A percentile compares a stretch with the other conserved stretches of the same genome.
These are phyloP conservation scores for Opisthograptis luteolata DNA, from an alignment of 2,888 invertebrate species.

Conservation along the genomic window DNA sequence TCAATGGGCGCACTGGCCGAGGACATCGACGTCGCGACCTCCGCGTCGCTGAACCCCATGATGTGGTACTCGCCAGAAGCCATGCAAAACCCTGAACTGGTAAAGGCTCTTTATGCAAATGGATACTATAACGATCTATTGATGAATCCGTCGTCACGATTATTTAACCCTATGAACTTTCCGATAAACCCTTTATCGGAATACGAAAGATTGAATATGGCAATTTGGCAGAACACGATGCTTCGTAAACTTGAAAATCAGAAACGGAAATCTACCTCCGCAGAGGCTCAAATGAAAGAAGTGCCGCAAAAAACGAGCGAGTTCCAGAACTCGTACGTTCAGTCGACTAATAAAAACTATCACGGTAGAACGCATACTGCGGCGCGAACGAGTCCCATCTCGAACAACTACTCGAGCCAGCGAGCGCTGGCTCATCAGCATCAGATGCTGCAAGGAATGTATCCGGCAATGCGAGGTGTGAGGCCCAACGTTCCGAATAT, in stretches of 20 bases:
- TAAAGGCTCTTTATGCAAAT: too few relatives aligned
- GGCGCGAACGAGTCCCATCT: slow-evolving; percentile 79
- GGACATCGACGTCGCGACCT: slow-evolving; percentile 88
- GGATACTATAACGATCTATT: slow-evolving; percentile 75
- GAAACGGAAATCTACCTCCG: slow-evolving; percentile 57
- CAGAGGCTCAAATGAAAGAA: slow-evolving; percentile 67
- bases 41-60: slow-evolving; percentile 89
- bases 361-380: slow-evolving; percentile 71
- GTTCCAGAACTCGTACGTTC: slow-evolving; percentile 74
- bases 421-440: slow-evolving; percentile 55
- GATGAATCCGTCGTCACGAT: slow-evolving; percentile 65
- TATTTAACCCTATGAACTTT: slow-evolving; percentile 71
- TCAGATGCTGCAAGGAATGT: slow-evolving; percentile 70
- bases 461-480: slow-evolving; percentile 68
- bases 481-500: slow-evolving; percentile 66
- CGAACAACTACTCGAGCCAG: slow-evolving; percentile 70
- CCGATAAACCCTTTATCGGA: slow-evolving; percentile 76
- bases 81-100: too few relatives aligned
- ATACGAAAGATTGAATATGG: slow-evolving; percentile 84
- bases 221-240: slow-evolving; percentile 89
- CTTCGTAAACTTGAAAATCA: slow-evolving; percentile 45
- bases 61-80: too few relatives aligned
- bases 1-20: slow-evolving; percentile 80
- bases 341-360: slow-evolving; percentile 72
- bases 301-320: slow-evolving; percentile 64